Conservation (phyloP, 1,140 invertebrate species). For the Drosophila burlai region DNA sequence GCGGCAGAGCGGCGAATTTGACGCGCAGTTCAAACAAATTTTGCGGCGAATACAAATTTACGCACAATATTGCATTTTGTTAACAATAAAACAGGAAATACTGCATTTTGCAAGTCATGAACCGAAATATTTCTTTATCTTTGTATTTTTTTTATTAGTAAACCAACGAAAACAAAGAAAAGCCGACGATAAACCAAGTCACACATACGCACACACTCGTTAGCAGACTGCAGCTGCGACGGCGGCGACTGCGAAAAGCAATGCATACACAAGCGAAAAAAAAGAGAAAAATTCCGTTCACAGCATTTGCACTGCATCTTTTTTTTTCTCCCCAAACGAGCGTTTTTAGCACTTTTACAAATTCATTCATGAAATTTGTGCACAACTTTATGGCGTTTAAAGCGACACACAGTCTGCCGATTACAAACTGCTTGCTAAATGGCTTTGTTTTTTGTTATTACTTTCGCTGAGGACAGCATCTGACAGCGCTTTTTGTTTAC, state of each 20-base stretch:
- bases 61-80: slow-evolving; percentile 53
- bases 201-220: slow-evolving; percentile 8
- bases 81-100: slow-evolving; percentile 13
- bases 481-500: slow-evolving; percentile 24
- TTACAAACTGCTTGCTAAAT: slow-evolving; percentile 2
- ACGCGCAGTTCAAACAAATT: slow-evolving; percentile 29
- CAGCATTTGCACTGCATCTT: slow-evolving; percentile 43
- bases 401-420: slow-evolving; percentile 14
- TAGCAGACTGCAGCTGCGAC: slow-evolving; percentile 10
- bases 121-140: not conserved
- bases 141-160: not conserved
- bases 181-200: not conserved
- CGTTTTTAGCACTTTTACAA: slow-evolving; percentile 47
- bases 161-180: not conserved
- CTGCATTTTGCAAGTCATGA: slow-evolving; percentile 3
- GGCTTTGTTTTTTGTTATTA: slow-evolving; percentile 20
- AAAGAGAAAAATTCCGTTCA: slow-evolving; percentile 46
- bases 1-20: slow-evolving; percentile 32
- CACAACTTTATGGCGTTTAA: slow-evolving; percentile 42
- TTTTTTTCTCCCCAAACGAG: slow-evolving; percentile 10
- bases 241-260: slow-evolving; percentile 36
- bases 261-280: slow-evolving; percentile 73
- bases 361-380: slow-evolving; percentile 73
- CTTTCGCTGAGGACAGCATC: slow-evolving; percentile 39
- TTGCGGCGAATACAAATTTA: slow-evolving; percentile 50